Percentiles rank a stretch among this genome's conserved stretches.
phyloP scores from a whole-genome alignment of 1,140 invertebrate genomes.

The Carposina sasakii region DNA sequence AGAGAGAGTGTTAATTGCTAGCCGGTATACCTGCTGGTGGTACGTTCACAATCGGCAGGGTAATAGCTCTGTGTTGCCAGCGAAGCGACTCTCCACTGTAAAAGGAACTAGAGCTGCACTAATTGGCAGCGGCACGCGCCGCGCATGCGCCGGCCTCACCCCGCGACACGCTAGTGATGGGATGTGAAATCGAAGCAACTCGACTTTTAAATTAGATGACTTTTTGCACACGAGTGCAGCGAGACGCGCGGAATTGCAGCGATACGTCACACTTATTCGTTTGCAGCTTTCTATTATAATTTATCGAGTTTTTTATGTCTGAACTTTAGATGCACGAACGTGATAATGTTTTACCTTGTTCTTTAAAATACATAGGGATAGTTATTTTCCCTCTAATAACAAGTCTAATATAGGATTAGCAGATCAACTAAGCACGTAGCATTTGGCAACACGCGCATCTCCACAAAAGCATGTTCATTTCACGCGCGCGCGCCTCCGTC shows the following conservation, averaged over 20 bases:
- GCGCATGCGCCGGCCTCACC: constrained; percentile 41
- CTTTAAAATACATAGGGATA: too few species aligned
- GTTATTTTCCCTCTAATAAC: too few species aligned
- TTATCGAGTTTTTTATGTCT: too few species aligned
- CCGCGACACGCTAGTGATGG: constrained; percentile 61
- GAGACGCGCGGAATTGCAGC: constrained; percentile 37
- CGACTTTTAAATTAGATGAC: constrained; percentile 38
- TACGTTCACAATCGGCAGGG: constrained; percentile 41
- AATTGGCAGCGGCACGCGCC: constrained; percentile 68
- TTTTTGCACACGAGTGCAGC: constrained; percentile 36
- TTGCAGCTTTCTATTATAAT: constrained; percentile 43
- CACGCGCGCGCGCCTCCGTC: constrained; percentile 49
- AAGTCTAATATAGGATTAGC: too few species aligned
- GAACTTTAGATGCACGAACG: too few species aligned
- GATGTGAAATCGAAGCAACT: constrained; percentile 61
- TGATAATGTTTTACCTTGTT: too few species aligned
- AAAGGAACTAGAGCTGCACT: constrained; percentile 67
- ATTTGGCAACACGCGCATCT: too few species aligned
- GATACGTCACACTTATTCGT: constrained; percentile 39
- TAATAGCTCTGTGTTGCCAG: constrained; percentile 32
- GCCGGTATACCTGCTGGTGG: constrained; percentile 29
- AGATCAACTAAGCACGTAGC: too few species aligned
- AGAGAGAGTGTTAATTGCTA: constrained; percentile 53
- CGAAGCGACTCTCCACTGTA: constrained; percentile 59
- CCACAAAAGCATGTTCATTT: constrained; percentile 36